Evolutionary conservation across 2,113 vertebrate species (phyloP), one percentile per base, ranked within the genome.

Genomic region (Tychaedon coryphoeus): DNA sequence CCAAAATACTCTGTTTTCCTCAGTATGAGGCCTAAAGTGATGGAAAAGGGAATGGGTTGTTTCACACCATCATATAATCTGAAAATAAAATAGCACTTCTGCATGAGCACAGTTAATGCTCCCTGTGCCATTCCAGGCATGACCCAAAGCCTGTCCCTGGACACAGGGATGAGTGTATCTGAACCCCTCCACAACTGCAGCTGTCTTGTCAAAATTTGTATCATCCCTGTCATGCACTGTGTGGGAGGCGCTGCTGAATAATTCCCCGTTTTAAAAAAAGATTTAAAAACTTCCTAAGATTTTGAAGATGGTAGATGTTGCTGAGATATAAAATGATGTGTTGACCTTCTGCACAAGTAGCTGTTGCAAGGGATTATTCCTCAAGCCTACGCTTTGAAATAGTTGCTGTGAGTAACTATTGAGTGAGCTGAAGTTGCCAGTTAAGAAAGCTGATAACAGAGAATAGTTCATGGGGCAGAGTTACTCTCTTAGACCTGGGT

Each of bases 381-480:
- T 45, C 54, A 42, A 60, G 61, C 50, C 69, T 78, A 50, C 2
- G 0, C 84, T 81, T 90, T 74, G 72, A 65, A 91, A 69, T 48
- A 74, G 36, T 24, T 88, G 36, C 66, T 92, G 56, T 9, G 57
- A 87, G 74, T 29, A 47, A 5, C 70, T 74, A 40, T 45, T 71
- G 89, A 71, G 56, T 12, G 65, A 91, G 57, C 60, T 87, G 53
- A 75, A 82, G 71, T 69, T 95, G 25, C 82, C 42, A 33, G 74
- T 75, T 69, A 65, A 65, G 90, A 88, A 92, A 65, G 50, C 50
- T 86, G 90, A 57, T 90, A 90, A 91, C 66, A 64, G 43, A 50
- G 62, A 90, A 57, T 33, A 69, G 71, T 66, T 87, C 29, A 7
- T 42, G 43, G 61, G 73, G 58, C 74, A 90, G 86, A 90, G 91